Conservation (phyloP, 2,888 invertebrate genomes). For the Cataglyphis cursor region DNA sequence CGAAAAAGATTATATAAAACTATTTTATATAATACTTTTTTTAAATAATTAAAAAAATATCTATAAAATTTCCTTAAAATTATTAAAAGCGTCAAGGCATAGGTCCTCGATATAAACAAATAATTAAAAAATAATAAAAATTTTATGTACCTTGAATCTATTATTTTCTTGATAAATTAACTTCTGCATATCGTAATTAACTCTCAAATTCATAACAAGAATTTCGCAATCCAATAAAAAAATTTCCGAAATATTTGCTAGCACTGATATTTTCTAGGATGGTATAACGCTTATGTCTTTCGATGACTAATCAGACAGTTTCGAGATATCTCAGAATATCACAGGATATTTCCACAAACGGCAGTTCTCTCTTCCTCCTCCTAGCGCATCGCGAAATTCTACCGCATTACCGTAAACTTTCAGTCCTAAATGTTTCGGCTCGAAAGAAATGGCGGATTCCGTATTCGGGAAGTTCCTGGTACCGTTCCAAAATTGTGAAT, state of each 20-base stretch:
- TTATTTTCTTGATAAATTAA: slow-evolving; percentile 1
- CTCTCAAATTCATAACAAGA: not conserved
- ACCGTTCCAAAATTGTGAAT: slow-evolving; percentile 72
- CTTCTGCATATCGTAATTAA: not conserved
- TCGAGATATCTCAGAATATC: slow-evolving; percentile 16
- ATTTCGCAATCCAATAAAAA: not conserved
- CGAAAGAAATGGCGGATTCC: slow-evolving; percentile 56
- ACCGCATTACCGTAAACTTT: slow-evolving; percentile 54
- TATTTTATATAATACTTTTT: not conserved
- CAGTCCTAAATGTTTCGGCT: slow-evolving; percentile 54
- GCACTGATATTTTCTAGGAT: not conserved
- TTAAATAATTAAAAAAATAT: not conserved
- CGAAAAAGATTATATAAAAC: not conserved
- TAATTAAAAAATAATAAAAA: not conserved
- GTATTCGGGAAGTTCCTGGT: slow-evolving; percentile 66
- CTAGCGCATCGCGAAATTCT: slow-evolving; percentile 23
- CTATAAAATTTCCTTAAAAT: not conserved
- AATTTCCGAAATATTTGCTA: not conserved
- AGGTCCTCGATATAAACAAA: not conserved
- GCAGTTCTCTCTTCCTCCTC: not conserved
- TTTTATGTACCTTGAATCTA: not conserved
- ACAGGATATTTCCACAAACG: not conserved
- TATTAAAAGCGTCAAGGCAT: not conserved
- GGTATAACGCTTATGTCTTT: not conserved
- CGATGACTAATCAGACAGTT: slow-evolving; percentile 1